phyloP scores from a whole-genome alignment of 2,888 invertebrate species.

The Agonum fuliginosum region DNA sequence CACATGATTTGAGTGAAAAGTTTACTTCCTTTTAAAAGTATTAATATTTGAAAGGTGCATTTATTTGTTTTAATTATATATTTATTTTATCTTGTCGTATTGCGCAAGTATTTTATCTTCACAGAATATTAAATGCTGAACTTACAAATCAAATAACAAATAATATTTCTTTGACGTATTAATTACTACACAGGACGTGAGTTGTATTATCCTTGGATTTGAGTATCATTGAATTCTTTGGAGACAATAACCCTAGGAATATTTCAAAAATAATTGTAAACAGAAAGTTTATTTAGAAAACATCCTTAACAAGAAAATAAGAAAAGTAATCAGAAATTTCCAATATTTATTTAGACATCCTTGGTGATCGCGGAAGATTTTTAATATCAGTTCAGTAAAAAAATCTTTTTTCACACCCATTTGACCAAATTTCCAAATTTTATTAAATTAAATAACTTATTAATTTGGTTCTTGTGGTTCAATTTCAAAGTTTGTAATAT shows the following conservation, averaged over 20 bases:
- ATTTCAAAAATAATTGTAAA: conserved; percentile 5
- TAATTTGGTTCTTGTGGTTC: too few species aligned
- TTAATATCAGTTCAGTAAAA: too few species aligned
- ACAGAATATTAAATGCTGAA: conserved; percentile 12
- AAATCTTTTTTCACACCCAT: too few species aligned
- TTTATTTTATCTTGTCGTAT: neutral
- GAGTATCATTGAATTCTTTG: conserved; percentile 3
- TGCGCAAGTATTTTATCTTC: neutral
- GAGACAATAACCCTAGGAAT: neutral
- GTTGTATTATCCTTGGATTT: neutral
- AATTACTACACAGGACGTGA: conserved; percentile 30
- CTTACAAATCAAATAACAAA: conserved; percentile 6
- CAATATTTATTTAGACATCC: too few species aligned
- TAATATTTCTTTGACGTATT: neutral
- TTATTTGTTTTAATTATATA: conserved; percentile 42
- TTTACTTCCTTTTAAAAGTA: neutral
- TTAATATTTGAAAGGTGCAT: conserved; percentile 3
- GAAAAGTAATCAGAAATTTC: too few species aligned
- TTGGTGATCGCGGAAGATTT: too few species aligned
- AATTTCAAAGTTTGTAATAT: too few species aligned
- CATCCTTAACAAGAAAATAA: too few species aligned
- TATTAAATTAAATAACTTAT: too few species aligned
- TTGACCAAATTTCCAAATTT: too few species aligned
- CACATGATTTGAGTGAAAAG: neutral
- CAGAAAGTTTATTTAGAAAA: neutral